These are phyloP conservation scores for Eupithecia abbreviata DNA, from an alignment of 2,888 invertebrate genomes.

Conservation along the genomic window DNA sequence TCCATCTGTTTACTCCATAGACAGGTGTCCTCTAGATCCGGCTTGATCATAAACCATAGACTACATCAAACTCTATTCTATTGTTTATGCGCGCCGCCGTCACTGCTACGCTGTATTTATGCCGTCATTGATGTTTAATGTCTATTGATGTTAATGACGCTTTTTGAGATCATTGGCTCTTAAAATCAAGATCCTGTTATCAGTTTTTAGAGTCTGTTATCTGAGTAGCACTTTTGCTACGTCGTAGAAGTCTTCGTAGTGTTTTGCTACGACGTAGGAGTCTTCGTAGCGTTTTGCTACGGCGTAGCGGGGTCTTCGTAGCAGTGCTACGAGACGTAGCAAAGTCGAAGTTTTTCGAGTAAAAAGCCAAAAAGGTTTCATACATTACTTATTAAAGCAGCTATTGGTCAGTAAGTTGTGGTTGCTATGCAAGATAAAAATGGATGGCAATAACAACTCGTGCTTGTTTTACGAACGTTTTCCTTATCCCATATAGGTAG, in stretches of 20 bases:
- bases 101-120: constrained; percentile 24
- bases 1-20: constrained; percentile 36
- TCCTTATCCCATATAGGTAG: neutral
- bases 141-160: constrained; percentile 20
- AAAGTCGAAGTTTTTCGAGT: neutral
- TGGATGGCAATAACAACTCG: neutral
- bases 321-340: neutral
- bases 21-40: constrained; percentile 64
- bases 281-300: constrained; percentile 18
- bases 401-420: neutral
- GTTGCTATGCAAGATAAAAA: constrained; percentile 1
- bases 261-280: constrained; percentile 23
- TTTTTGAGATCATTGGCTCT: constrained; percentile 3
- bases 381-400: neutral
- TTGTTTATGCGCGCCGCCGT: constrained; percentile 33
- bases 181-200: neutral
- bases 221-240: neutral
- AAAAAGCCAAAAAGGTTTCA: neutral
- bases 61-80: constrained; percentile 30
- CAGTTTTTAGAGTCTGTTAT: neutral
- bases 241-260: constrained; percentile 9
- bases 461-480: neutral
- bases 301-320: constrained; percentile 28
- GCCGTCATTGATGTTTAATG: constrained; percentile 41
- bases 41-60: constrained; percentile 31